These are phyloP conservation scores for Augiades crinisus DNA, from an alignment of 2,888 invertebrate species.

Conservation along the genomic window DNA sequence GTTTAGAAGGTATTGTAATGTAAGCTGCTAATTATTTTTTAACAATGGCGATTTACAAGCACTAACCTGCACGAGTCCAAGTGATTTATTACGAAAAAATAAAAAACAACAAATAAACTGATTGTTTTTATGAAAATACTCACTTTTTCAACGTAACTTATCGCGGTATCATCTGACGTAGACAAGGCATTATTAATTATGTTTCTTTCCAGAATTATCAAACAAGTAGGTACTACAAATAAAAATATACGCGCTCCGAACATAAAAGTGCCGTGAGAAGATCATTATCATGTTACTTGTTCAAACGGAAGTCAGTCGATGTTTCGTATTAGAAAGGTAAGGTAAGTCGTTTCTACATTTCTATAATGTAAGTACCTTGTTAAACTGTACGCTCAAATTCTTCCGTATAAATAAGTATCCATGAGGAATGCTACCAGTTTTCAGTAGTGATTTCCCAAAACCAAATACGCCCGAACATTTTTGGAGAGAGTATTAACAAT, in stretches of 20 bases:
- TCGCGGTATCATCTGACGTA: constrained; percentile 22
- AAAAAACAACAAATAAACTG: neutral
- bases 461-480: too few relatives aligned
- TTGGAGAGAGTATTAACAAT: too few relatives aligned
- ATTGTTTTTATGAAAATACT: constrained; percentile 4
- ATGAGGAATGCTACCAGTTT: too few relatives aligned
- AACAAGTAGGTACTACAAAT: constrained; percentile 8
- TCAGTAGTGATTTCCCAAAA: too few relatives aligned
- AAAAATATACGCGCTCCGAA: constrained; percentile 12
- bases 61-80: too few relatives aligned
- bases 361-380: neutral
- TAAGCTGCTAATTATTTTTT: too few relatives aligned
- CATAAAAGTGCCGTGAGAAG: constrained; percentile 23
- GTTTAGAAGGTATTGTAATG: too few relatives aligned
- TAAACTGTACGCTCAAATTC: neutral
- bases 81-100: too few relatives aligned
- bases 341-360: neutral
- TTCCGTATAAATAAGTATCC: too few relatives aligned
- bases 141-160: constrained; percentile 13
- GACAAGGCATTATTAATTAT: constrained; percentile 21
- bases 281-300: constrained; percentile 19
- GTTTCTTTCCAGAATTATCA: constrained; percentile 14
- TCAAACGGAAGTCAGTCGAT: constrained; percentile 17
- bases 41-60: too few relatives aligned
- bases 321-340: constrained; percentile 17